phyloP scores from a whole-genome alignment of 1,140 invertebrate species.

The Argopecten irradians region DNA sequence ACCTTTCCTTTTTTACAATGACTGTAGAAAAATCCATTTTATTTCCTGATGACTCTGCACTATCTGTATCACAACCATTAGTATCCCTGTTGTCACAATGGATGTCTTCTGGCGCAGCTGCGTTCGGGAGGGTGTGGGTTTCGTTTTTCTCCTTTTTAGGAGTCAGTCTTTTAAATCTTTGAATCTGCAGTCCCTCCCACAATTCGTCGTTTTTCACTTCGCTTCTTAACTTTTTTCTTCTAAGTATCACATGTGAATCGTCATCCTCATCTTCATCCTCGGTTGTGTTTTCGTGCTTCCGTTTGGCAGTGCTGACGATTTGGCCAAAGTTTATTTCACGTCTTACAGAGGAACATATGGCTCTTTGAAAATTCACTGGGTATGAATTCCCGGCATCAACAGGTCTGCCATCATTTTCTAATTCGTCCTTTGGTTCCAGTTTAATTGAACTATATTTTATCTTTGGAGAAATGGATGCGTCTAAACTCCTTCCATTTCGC shows the following conservation, averaged over 20 bases:
- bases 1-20: neutral
- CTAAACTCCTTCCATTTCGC: neutral
- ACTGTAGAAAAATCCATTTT: neutral
- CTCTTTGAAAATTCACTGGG: neutral
- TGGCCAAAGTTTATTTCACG: neutral
- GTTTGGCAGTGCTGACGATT: neutral
- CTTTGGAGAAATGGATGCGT: neutral
- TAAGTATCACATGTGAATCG: neutral
- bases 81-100: neutral
- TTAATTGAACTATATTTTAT: neutral
- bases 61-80: neutral
- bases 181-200: conserved; percentile 31
- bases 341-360: neutral
- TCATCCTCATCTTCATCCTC: neutral
- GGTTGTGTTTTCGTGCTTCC: neutral
- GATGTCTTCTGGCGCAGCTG: neutral
- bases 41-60: neutral
- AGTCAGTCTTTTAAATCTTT: conserved; percentile 33
- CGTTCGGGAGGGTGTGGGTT: neutral
- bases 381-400: neutral
- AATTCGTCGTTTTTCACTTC: conserved; percentile 33
- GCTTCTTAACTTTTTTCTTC: conserved; percentile 33
- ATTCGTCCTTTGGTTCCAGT: neutral
- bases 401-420: neutral
- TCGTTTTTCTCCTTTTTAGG: conserved; percentile 25